Base-by-base conservation (phyloP, 2,888 invertebrate genomes). In the Pristionchus exspectatus region DNA sequence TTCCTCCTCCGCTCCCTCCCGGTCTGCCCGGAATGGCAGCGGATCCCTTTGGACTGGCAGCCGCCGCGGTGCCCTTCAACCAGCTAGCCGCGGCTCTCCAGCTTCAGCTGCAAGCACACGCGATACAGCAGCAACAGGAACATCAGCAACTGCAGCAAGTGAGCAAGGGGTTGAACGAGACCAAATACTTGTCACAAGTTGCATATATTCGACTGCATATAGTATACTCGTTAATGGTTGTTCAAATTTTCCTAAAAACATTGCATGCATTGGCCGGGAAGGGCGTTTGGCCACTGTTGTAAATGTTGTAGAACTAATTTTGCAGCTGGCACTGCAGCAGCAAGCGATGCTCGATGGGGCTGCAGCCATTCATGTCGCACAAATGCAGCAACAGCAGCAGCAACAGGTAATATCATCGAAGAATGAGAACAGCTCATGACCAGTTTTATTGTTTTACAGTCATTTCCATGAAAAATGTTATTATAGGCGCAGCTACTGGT, bases 141-240 rank as follows among this genome's bases (percentile, higher is more conserved):
- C 72, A 72, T 16, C 72, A 77, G n/a, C 77, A 77, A 38, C 44
- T 24, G 24, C 77, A 77, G 7, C 77, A 77, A 33, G 77, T 77
- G 24, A 69, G 69, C 24, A 27, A 27, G 24, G 69, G 24, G 44
- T 10, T 50, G 10, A 50, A 50, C 44, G 44, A 9, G 44, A 38
- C 38, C 38, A 3, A 38, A 5, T 38, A 38, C 38, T 38, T 38
- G 38, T 38, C 38, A 5, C 38, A 38, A 38, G 38, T 38, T 38
- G 38, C 38, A 38, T n/a, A n/a, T n/a, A n/a, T n/a, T n/a, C n/a
- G n/a, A n/a, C n/a, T n/a, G n/a, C n/a, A n/a, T n/a, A n/a, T n/a
- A n/a, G n/a, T n/a, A n/a, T 38, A 38, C 38, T 5, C 38, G 38
- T 3, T 5, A 38, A 38, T 38, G 38, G 2, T 38, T 38, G 2